Evolutionary conservation across 1,140 invertebrate genomes (phyloP), one percentile per base, ranked within the genome.

Genomic region (Bombus terrestris): DNA sequence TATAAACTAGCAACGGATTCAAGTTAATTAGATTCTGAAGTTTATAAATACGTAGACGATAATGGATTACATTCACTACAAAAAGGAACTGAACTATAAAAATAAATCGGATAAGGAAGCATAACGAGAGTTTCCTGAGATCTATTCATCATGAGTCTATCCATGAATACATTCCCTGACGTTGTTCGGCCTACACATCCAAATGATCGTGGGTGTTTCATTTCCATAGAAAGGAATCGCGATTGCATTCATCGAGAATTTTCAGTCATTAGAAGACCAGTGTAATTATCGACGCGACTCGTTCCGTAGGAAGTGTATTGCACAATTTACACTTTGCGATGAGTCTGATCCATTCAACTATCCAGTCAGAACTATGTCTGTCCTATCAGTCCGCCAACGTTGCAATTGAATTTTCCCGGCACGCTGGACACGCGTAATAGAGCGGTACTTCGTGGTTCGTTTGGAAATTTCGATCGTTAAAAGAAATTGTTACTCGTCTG

Each of bases 401-500:
- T 53, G 32, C 43, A 57, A 83, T 86, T 83, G 57, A 53, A 83
- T 83, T 71, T 87, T 85, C 74, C 39, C 53, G 66, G 71, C 32
- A 47, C 47, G n/a, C 28, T 81, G 81, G 35, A 77, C 43, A 71
- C 66, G 71, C 72, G 91, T 92, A 90, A 91, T 92, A 92, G 90
- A 91, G 90, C 91, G 88, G 53, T 76, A 32, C 90, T 89, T 91
- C 83, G 83, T 90, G 86, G 87, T 86, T 91, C 89, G 90, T 90
- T 91, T 89, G 78, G 80, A 92, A 91, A 89, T 92, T 92, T 92
- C 89, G 90, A 92, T 92, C 91, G 78, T 91, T 88, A 91, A 82
- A 88, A 86, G 85, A 88, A 87, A 90, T 66, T 43, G 64, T 47
- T 18, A 73, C 68, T 73, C 59, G 62, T 85, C 47, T 59, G 53